Percentiles rank a stretch among this genome's conserved stretches.
phyloP scores from a whole-genome alignment of 2,888 invertebrate species.

The Plusia festucae region DNA sequence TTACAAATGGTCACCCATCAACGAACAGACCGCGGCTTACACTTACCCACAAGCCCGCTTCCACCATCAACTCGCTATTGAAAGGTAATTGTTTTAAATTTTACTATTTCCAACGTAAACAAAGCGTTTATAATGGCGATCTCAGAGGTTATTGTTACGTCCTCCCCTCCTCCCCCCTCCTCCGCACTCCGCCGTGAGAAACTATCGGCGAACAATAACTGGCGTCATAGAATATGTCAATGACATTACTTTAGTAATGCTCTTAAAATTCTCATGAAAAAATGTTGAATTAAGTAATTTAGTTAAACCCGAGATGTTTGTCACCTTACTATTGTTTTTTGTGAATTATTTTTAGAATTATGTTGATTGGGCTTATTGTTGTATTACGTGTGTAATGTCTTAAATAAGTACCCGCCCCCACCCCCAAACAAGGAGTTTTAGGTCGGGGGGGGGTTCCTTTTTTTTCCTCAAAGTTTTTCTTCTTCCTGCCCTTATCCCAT shows the following conservation, averaged over 20 bases:
- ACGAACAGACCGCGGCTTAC: too few relatives aligned
- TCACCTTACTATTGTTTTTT: conserved; percentile 35
- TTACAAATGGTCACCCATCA: too few relatives aligned
- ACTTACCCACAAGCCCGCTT: too few relatives aligned
- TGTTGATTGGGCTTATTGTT: neutral
- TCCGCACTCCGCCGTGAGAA: conserved; percentile 37
- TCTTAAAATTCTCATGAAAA: conserved; percentile 15
- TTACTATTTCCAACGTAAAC: conserved; percentile 53
- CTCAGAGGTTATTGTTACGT: conserved; percentile 48
- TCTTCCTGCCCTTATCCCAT: too few relatives aligned
- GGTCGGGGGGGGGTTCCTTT: too few relatives aligned
- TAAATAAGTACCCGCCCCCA: neutral
- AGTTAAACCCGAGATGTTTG: conserved; percentile 7
- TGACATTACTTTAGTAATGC: conserved; percentile 36
- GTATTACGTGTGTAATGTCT: neutral
- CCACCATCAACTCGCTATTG: conserved; percentile 39
- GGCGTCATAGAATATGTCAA: conserved; percentile 41
- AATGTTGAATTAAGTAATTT: neutral
- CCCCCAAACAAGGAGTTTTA: too few relatives aligned
- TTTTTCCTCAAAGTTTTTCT: too few relatives aligned
- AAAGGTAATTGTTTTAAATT: conserved; percentile 47
- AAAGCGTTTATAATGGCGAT: conserved; percentile 31
- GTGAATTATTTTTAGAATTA: neutral
- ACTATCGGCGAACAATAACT: conserved; percentile 35
- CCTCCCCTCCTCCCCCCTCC: neutral